Evolutionary conservation across 2,113 vertebrate genomes (phyloP).

Genomic region (Otus sunia): DNA sequence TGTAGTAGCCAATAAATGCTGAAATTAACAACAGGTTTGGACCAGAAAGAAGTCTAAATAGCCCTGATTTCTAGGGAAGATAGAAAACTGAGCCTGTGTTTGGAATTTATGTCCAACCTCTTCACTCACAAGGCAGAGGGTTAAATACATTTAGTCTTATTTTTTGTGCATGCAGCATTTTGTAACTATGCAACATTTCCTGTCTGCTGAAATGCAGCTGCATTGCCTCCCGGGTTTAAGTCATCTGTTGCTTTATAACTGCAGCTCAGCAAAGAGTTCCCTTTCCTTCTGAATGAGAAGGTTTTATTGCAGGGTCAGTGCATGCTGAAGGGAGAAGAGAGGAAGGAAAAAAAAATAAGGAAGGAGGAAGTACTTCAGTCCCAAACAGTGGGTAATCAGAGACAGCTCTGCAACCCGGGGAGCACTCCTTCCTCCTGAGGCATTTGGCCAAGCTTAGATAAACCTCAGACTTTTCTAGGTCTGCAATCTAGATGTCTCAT

Average conservation of each 20-base stretch:
- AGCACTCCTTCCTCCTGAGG: background rate
- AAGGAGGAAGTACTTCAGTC: background rate
- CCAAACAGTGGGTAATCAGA: background rate
- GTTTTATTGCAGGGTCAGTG: background rate
- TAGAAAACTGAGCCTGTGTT: background rate
- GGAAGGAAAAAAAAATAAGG: background rate
- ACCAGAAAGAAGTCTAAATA: background rate
- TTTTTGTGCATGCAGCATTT: background rate
- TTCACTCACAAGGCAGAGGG: background rate
- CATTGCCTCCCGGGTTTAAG: background rate
- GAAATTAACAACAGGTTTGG: background rate
- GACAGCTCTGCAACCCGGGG: background rate
- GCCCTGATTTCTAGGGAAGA: background rate
- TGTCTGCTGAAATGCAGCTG: background rate
- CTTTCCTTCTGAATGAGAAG: background rate
- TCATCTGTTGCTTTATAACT: background rate
- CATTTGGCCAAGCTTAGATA: background rate
- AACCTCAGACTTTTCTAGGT: background rate
- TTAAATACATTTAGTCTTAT: background rate
- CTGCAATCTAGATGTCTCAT: background rate
- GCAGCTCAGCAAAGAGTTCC: background rate
- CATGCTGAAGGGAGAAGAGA: background rate
- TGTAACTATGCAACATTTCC: background rate
- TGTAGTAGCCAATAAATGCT: background rate
- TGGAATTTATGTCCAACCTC: background rate